Conservation (phyloP, 2,113 vertebrate genomes). For the Nymphicus hollandicus region DNA sequence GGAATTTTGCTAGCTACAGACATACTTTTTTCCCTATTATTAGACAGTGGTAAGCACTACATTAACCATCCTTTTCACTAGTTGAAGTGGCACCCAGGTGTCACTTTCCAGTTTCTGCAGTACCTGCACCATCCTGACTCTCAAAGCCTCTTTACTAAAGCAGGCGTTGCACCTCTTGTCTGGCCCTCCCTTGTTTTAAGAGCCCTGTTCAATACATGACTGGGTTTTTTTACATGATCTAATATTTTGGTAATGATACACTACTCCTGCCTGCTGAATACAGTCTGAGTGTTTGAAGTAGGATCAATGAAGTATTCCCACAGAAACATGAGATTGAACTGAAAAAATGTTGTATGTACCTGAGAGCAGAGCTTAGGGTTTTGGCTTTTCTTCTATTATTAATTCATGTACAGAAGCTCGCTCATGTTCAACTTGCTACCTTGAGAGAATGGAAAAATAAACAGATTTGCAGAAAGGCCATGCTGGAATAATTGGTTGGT, state of each 20-base stretch:
- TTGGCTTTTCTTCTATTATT: neutral
- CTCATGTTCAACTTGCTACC: neutral
- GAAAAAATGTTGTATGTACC: neutral
- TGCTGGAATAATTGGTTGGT: neutral
- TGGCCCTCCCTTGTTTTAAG: neutral
- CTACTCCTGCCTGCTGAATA: neutral
- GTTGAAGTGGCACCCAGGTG: neutral
- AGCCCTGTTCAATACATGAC: neutral
- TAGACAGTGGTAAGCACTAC: neutral
- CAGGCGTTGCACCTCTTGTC: neutral
- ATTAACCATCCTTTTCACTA: neutral
- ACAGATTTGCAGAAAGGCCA: neutral
- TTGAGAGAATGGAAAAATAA: neutral
- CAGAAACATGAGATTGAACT: neutral
- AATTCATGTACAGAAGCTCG: neutral
- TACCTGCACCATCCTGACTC: neutral
- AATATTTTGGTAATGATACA: neutral
- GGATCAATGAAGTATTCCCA: neutral
- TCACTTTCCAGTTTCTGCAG: neutral
- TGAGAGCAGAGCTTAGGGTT: neutral
- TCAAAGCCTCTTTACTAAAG: constrained; percentile 17
- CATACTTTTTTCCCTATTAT: neutral
- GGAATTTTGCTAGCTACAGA: neutral
- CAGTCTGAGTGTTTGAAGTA: constrained; percentile 5
- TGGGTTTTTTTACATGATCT: neutral